Percentiles rank a stretch among this genome's conserved stretches.
Conservation (phyloP, 2,113 vertebrate genomes). For the Acinonyx jubatus region DNA sequence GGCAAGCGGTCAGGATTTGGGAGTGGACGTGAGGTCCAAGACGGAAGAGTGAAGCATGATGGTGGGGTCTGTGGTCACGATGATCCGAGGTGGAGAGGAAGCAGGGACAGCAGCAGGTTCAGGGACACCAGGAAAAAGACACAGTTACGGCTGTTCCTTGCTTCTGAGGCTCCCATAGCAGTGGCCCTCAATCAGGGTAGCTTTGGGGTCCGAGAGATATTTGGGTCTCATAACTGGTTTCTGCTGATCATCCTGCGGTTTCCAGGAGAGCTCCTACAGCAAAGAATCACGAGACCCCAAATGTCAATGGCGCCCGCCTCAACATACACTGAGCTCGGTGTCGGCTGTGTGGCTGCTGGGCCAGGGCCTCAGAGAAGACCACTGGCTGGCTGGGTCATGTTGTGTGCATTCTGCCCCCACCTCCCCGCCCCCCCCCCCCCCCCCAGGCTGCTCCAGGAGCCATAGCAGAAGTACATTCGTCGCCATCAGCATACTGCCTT, state of each 20-base stretch:
- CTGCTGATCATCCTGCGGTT: background rate
- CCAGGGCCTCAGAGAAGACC: background rate
- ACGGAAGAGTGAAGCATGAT: background rate
- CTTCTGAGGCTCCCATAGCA: fast-evolving
- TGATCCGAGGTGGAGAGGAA: background rate
- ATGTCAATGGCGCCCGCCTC: background rate
- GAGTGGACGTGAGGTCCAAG: fast-evolving
- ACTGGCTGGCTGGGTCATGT: background rate
- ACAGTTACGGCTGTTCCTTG: fast-evolving
- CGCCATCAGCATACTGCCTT: fast-evolving
- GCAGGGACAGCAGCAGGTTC: no score
- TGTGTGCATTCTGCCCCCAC: no score
- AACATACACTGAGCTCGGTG: no score
- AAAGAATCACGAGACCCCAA: no score
- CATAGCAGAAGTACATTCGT: background rate
- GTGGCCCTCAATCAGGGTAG: background rate
- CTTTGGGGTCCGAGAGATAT: background rate
- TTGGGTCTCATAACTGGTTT: background rate
- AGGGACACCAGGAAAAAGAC: background rate
- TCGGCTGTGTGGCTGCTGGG: background rate
- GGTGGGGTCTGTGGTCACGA: fast-evolving
- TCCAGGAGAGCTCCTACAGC: no score
- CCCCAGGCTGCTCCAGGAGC: background rate
- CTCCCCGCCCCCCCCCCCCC: no score
- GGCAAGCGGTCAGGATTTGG: background rate